These are phyloP conservation scores for Salvelinus sp. DNA, from an alignment of 2,113 vertebrate genomes.

Conservation along the genomic window DNA sequence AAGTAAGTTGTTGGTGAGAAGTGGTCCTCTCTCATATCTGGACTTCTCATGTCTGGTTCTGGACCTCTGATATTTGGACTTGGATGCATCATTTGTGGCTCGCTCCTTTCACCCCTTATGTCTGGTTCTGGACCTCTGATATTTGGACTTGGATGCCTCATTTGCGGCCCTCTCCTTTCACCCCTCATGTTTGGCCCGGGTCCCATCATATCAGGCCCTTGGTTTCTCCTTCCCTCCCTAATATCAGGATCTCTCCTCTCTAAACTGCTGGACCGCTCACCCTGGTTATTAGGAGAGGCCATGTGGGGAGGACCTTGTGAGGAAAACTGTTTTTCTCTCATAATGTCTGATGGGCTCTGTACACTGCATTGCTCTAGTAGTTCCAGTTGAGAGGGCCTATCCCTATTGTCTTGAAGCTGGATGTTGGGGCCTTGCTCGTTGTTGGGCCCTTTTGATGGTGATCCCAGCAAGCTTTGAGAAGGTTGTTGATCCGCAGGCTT, in stretches of 20 bases:
- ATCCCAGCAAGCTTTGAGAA: conserved; percentile 17
- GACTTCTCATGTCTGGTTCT: neutral
- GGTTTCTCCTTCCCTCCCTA: neutral
- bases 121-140: neutral
- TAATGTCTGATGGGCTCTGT: conserved; percentile 4
- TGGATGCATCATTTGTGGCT: neutral
- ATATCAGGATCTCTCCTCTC: neutral
- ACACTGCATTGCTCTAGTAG: conserved; percentile 46
- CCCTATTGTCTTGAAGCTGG: conserved; percentile 12
- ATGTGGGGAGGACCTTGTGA: conserved; percentile 69
- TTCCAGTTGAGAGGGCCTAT: conserved; percentile 30
- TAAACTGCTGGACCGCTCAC: conserved; percentile 2
- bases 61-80: neutral
- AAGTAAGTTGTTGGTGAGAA: conserved; percentile 37
- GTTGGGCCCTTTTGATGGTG: conserved; percentile 14
- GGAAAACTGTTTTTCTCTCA: conserved; percentile 65
- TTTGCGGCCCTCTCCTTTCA: neutral
- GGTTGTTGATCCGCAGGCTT: conserved; percentile 44
- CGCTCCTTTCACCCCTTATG: neutral
- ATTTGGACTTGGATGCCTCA: too few relatives aligned
- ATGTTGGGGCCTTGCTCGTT: conserved; percentile 18
- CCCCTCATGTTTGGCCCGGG: conserved; percentile 7
- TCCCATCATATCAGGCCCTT: neutral
- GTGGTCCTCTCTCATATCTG: neutral
- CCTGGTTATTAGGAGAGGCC: conserved; percentile 61